Percentiles rank a stretch among this genome's conserved stretches.
These are phyloP conservation scores for Martes martes DNA, from an alignment of 2,113 vertebrate genomes.

Conservation along the genomic window DNA sequence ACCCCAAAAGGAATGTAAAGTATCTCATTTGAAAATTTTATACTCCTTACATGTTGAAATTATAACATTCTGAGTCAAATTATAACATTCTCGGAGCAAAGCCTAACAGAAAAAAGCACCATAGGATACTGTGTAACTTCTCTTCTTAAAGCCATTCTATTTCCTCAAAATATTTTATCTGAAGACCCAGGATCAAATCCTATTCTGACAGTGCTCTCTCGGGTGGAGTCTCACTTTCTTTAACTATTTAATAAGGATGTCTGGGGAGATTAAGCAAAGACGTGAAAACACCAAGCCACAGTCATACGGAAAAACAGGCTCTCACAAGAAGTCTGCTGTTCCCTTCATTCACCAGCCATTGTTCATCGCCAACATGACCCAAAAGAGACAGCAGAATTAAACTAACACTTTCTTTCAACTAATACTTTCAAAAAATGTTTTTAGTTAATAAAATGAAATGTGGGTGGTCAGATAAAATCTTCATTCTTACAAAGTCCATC, in stretches of 20 bases:
- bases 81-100: background rate
- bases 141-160: background rate
- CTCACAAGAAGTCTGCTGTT: background rate
- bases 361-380: background rate
- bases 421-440: background rate
- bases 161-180: constrained; percentile 12
- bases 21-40: constrained; percentile 21
- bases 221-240: background rate
- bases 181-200: background rate
- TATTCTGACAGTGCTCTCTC: background rate
- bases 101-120: constrained; percentile 15
- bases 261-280: background rate
- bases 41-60: background rate
- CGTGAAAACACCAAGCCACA: background rate
- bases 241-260: background rate
- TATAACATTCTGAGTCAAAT: background rate
- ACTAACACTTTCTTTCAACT: background rate
- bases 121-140: background rate
- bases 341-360: background rate
- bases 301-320: background rate
- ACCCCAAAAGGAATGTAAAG: background rate
- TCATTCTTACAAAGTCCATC: background rate
- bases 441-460: constrained; percentile 27
- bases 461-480: background rate
- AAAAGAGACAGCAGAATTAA: background rate